These are phyloP conservation scores for Hoplodrina blanda DNA, from an alignment of 2,888 invertebrate species.

Conservation along the genomic window DNA sequence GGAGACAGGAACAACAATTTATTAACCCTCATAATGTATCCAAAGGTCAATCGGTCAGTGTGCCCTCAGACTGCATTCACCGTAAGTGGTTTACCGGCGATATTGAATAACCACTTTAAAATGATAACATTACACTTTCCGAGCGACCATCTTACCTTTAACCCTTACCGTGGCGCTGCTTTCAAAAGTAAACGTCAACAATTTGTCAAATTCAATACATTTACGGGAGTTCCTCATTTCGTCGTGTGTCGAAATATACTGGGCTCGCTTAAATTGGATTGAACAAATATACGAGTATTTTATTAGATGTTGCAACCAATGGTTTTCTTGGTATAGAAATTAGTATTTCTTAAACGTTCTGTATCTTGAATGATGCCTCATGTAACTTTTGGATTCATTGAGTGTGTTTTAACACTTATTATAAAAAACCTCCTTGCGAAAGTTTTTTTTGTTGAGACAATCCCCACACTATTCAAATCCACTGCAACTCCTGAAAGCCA, in stretches of 20 bases:
- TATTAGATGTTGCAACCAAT: slow-evolving; percentile 12
- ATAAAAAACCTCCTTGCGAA: too few relatives aligned
- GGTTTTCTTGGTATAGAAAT: neutral
- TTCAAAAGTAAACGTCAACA: neutral
- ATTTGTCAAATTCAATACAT: slow-evolving; percentile 13
- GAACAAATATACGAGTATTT: slow-evolving; percentile 33
- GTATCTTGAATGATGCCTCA: too few relatives aligned
- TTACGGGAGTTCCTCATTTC: neutral
- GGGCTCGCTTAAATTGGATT: slow-evolving; percentile 8
- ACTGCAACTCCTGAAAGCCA: too few relatives aligned
- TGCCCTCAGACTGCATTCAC: slow-evolving; percentile 35
- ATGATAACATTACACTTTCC: slow-evolving; percentile 28
- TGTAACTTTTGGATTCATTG: too few relatives aligned
- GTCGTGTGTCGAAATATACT: slow-evolving; percentile 1
- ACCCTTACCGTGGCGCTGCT: neutral
- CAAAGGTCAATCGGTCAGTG: slow-evolving; percentile 54
- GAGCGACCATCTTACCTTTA: slow-evolving; percentile 10
- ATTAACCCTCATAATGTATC: slow-evolving; percentile 36
- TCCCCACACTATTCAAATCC: too few relatives aligned
- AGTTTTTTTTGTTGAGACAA: too few relatives aligned
- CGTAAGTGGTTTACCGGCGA: slow-evolving; percentile 14
- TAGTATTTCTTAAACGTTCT: neutral
- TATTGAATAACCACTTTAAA: slow-evolving; percentile 53
- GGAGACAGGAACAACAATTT: slow-evolving; percentile 25
- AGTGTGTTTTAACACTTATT: too few relatives aligned